Conservation (phyloP, 2,797 vertebrate species). For the Thalassophryne amazonica region DNA sequence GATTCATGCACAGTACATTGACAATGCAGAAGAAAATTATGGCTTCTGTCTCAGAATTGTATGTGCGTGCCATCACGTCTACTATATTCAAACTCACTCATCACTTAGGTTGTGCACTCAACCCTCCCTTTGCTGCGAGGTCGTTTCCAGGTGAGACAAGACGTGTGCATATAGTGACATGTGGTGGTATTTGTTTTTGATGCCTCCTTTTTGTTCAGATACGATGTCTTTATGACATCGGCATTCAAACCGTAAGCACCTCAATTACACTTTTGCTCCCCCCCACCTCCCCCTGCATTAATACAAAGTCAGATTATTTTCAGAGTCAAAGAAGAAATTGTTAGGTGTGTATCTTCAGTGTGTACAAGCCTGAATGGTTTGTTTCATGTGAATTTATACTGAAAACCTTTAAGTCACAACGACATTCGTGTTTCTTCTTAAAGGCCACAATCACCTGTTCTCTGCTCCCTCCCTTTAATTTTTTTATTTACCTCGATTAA, state of each 20-base stretch:
- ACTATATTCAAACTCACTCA: conserved; percentile 14
- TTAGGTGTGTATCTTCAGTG: conserved; percentile 45
- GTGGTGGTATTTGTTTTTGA: conserved; percentile 32
- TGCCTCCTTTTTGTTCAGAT: conserved; percentile 25
- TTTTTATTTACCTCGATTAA: conserved; percentile 2
- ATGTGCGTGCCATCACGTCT: no score
- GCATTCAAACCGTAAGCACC: conserved; percentile 40
- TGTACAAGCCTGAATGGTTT: conserved; percentile 52
- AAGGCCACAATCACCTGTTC: conserved; percentile 23
- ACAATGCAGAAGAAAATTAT: no score
- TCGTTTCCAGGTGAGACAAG: conserved; percentile 25
- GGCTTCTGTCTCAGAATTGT: no score
- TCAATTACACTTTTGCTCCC: conserved; percentile 50
- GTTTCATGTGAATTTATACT: conserved; percentile 26
- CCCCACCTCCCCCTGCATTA: conserved; percentile 24
- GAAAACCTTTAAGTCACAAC: conserved; percentile 35
- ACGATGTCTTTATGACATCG: conserved; percentile 3
- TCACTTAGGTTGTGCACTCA: no score
- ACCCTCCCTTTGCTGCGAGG: no score
- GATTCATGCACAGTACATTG: no score
- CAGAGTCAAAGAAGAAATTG: conserved; percentile 55
- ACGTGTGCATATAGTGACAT: conserved; percentile 27
- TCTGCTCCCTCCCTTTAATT: conserved; percentile 3
- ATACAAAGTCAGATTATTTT: conserved; percentile 47
- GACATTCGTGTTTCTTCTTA: conserved; percentile 10